A percentile compares a stretch with the other conserved stretches of the same genome.
Conservation (phyloP, 2,113 vertebrate species). For the Etheostoma spectabile region DNA sequence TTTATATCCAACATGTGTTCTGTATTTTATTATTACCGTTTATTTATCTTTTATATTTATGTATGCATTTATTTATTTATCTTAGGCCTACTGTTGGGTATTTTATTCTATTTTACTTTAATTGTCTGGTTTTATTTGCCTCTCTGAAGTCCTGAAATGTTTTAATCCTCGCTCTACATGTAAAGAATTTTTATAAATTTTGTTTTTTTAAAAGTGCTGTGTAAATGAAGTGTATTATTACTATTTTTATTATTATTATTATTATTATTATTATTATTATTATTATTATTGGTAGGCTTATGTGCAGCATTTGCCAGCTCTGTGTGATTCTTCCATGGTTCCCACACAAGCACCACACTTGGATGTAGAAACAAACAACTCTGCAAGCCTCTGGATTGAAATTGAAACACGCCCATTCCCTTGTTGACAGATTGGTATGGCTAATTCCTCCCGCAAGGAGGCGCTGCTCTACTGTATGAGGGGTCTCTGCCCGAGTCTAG, state of each 20-base stretch:
- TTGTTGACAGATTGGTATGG: slow-evolving; percentile 67
- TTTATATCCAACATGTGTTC: too few relatives aligned
- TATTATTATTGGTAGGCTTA: too few relatives aligned
- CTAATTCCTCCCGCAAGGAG: slow-evolving; percentile 74
- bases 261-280: too few relatives aligned
- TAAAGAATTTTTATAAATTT: neutral
- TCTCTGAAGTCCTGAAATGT: neutral
- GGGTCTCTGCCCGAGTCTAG: slow-evolving; percentile 22
- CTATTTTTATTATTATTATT: too few relatives aligned
- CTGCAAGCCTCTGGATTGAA: slow-evolving; percentile 27
- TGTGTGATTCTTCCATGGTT: neutral
- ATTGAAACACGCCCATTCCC: slow-evolving; percentile 69
- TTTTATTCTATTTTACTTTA: neutral
- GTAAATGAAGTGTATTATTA: neutral
- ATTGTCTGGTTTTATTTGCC: neutral
- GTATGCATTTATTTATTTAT: neutral
- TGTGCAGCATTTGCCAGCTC: neutral
- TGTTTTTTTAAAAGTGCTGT: neutral
- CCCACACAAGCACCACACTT: neutral
- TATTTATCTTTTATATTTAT: neutral
- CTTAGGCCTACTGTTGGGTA: neutral
- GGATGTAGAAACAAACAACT: neutral
- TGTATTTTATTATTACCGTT: neutral
- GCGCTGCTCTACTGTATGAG: slow-evolving; percentile 49
- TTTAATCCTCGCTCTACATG: neutral